Evolutionary conservation across 2,888 invertebrate genomes (phyloP).

Genomic region (Papilio gigon): DNA sequence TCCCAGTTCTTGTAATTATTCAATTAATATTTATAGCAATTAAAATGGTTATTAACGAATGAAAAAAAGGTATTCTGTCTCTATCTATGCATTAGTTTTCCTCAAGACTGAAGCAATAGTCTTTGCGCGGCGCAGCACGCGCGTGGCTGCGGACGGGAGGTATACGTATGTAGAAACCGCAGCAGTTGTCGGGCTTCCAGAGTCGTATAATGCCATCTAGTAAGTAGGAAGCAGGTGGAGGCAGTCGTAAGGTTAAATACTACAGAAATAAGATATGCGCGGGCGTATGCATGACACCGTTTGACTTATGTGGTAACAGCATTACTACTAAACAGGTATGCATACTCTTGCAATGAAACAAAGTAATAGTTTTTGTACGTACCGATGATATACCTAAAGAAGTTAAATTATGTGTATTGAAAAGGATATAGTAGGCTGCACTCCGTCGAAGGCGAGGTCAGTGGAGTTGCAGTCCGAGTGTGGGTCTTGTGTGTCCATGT

Average conservation of each 20-base stretch:
- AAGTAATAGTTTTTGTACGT: slow-evolving; percentile 27
- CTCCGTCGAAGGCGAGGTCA: slow-evolving; percentile 94
- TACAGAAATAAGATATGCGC: slow-evolving; percentile 81
- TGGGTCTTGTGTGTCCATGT: slow-evolving; percentile 92
- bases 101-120: slow-evolving; percentile 31
- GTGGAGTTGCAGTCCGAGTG: slow-evolving; percentile 96
- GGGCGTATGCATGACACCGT: slow-evolving; percentile 54
- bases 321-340: slow-evolving; percentile 41
- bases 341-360: slow-evolving; percentile 35
- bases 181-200: slow-evolving; percentile 76
- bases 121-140: slow-evolving; percentile 9
- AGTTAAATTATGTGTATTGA: slow-evolving; percentile 68
- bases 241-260: slow-evolving; percentile 82
- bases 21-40: slow-evolving; percentile 13
- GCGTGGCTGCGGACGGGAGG: slow-evolving; percentile 46
- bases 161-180: slow-evolving; percentile 73
- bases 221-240: slow-evolving; percentile 75
- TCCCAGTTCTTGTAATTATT: slow-evolving; percentile 29
- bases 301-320: slow-evolving; percentile 37
- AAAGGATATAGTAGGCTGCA: slow-evolving; percentile 98
- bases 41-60: neutral
- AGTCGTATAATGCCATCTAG: slow-evolving; percentile 73
- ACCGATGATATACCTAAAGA: neutral
- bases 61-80: neutral
- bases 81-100: slow-evolving; percentile 11